Evolutionary conservation across 2,113 vertebrate species (phyloP), one percentile per base, ranked within the genome.

Genomic region (Poecilia latipinna): DNA sequence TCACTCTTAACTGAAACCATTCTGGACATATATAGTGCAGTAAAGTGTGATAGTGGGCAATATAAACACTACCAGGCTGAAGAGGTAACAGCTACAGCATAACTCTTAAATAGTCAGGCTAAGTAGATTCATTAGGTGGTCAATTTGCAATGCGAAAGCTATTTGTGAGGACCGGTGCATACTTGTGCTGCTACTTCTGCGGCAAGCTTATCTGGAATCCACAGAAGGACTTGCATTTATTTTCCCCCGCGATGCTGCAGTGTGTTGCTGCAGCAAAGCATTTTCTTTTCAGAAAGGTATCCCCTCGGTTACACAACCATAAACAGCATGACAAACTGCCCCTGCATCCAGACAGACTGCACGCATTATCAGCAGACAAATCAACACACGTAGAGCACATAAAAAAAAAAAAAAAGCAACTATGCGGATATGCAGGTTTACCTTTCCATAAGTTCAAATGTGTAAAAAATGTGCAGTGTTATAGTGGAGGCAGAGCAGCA

Each of bases 271-370:
- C 73, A 78, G 39, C 19, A 1, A 1, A 57, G 17, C 61, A 37
- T 75, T 67, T 22, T 33, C 62, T 68, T 31, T 51, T 61, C 42
- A 66, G 17, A 68, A 57, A 77, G 17, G 39, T 22, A 65, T 67
- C 54, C 67, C 54, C 35, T 67, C 3, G 24, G 8, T 70, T 54
- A 74, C 37, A 68, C 66, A 64, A 37, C 66, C 61, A 15, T 24
- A 80, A 87, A 73, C 57, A 80, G 85, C 80, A 83, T 89, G 78
- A 91, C 82, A 89, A 81, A 72, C 79, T 70, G 70, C 63, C 22
- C 78, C 67, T 81, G 37, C 62, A 60, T 37, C 57, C 54, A 71
- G 57, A 17, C 66, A 75, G 74, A 69, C 74, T 65, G 78, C 68
- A 83, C 39, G 32, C 60, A 22, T 66, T 77, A 74, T 72, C 82